Evolutionary conservation across 2,113 vertebrate species (phyloP), one percentile per base, ranked within the genome.

Genomic region (Desmodus rotundus): DNA sequence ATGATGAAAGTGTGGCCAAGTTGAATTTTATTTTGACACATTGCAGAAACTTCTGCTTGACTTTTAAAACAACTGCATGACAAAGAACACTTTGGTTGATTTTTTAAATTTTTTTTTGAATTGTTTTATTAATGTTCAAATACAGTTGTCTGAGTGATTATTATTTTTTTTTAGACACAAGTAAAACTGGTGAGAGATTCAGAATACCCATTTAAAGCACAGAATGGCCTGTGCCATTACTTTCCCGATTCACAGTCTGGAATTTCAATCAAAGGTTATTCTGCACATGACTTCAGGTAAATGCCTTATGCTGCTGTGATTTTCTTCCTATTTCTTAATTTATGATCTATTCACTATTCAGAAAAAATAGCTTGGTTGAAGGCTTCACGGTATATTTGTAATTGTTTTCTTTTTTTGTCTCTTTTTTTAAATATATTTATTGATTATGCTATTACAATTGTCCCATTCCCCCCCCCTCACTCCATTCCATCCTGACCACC

Each of bases 261-360:
- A 43, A 98, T 99, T 91, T 97, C 98, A 11, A 94, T 99, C 94
- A 98, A 96, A 96, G 98, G 98, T 97, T 99, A 98, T 96, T 96
- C 98, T 89, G 98, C 98, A 0, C 98, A 98, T 94, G 98, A 99
- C 95, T 99, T 99, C 98, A 99, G 99, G 99, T 99, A 99, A 98
- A 78, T 87, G 1, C 82, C 92, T 82, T 58, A 67, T 78, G 98
- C 13, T 78, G 3, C 78, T 96, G 72, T 85, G 20, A 92, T 96
- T 81, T 97, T 70, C 83, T 96, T 96, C 95, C 0, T 43, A 6
- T 76, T 31, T 78, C 15, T 77, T 65, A 67, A 50, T 31, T 38
- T 88, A 33, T 68, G 9, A 80, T 14, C 13, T 43, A 0, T 31
- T 58, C 15, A 88, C 31, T 56, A 3, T 93, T 65, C 3, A 7